phyloP scores from a whole-genome alignment of 1,140 invertebrate species.

The Camponotus floridanus region DNA sequence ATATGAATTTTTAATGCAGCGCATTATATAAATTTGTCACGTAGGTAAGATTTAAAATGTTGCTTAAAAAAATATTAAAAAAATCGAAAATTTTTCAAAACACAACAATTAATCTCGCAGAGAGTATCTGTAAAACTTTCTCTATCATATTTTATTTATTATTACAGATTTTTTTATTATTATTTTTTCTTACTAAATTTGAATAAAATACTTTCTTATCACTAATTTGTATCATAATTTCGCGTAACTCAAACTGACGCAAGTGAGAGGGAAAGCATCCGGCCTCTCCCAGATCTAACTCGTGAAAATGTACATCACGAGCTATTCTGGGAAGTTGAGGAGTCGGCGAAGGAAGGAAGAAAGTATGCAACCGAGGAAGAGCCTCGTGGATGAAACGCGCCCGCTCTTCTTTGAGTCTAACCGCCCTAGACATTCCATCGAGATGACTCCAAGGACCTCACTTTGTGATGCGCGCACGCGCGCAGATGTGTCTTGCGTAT shows the following conservation, averaged over 20 bases:
- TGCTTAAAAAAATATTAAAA: not conserved
- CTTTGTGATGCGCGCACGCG: conserved; percentile 67
- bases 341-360: conserved; percentile 60
- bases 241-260: not conserved
- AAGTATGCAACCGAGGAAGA: conserved; percentile 40
- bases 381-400: conserved; percentile 69
- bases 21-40: not conserved
- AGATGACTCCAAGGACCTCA: conserved; percentile 79
- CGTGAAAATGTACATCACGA: conserved; percentile 35
- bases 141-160: not conserved
- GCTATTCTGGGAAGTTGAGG: conserved; percentile 40
- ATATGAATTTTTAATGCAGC: not conserved
- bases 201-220: not conserved
- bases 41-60: not conserved
- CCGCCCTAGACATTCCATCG: conserved; percentile 81
- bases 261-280: not conserved
- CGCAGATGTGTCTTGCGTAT: conserved; percentile 44
- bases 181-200: conserved; percentile 9
- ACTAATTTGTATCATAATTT: not conserved
- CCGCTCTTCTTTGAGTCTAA: conserved; percentile 76
- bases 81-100: not conserved
- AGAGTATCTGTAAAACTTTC: too few species aligned
- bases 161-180: not conserved
- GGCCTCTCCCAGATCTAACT: conserved; percentile 10
- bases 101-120: not conserved